Conservation (phyloP, 2,113 vertebrate species). For the Mesitornis unicolor region DNA sequence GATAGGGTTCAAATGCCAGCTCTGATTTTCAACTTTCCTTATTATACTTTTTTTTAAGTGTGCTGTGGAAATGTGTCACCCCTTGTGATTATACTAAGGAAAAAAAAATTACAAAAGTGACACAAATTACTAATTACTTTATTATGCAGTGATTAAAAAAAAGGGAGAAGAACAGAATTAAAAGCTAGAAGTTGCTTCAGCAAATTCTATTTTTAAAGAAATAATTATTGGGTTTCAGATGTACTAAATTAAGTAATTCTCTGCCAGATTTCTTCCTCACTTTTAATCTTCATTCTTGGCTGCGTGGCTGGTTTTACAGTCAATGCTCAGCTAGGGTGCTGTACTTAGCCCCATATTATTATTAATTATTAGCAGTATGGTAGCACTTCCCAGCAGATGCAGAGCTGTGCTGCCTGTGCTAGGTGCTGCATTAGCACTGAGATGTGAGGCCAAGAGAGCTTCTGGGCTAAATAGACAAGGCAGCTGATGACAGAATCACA, state of each 20-base stretch:
- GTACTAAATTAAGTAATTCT: conserved; percentile 71
- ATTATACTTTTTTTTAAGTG: background rate
- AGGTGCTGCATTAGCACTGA: background rate
- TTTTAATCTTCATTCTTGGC: conserved; percentile 59
- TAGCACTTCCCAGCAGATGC: background rate
- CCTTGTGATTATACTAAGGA: conserved; percentile 53
- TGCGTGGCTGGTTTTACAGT: conserved; percentile 31
- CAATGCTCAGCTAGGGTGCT: background rate
- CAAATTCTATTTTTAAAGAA: conserved; percentile 79
- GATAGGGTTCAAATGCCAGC: background rate
- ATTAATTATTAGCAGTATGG: background rate
- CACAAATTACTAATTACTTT: conserved; percentile 80
- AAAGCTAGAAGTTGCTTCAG: conserved; percentile 74
- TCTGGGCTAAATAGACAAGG: background rate
- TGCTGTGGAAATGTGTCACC: conserved; percentile 41
- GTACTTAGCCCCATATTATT: background rate
- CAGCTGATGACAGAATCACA: background rate
- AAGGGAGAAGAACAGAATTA: conserved; percentile 40
- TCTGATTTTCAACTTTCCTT: background rate
- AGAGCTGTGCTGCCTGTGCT: background rate
- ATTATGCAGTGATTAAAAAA: conserved; percentile 67
- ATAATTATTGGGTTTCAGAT: conserved; percentile 74
- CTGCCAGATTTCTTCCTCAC: conserved; percentile 16
- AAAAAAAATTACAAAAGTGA: conserved; percentile 66
- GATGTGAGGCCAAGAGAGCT: background rate